A percentile compares a stretch with the other conserved stretches of the same genome.
These are phyloP conservation scores for Psettodes erumei DNA, from an alignment of 2,113 vertebrate species.

Conservation along the genomic window DNA sequence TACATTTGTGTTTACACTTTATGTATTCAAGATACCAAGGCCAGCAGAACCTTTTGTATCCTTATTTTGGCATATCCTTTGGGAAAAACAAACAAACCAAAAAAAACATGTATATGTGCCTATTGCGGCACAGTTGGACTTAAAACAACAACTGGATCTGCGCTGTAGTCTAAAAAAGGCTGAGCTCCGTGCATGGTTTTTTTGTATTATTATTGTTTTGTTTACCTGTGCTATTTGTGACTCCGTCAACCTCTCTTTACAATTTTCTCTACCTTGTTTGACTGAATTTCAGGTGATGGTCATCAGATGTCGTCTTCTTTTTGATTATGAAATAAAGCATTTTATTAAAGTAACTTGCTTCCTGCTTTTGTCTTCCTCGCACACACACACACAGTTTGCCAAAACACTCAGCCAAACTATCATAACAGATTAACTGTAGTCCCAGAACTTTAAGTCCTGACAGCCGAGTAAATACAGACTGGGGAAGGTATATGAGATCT, in stretches of 20 bases:
- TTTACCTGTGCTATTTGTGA: constrained; percentile 14
- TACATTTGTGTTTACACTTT: constrained; percentile 71
- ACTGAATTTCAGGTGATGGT: constrained; percentile 76
- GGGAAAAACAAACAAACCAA: constrained; percentile 16
- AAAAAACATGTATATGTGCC: constrained; percentile 19
- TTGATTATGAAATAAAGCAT: constrained; percentile 54
- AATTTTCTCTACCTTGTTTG: constrained; percentile 57
- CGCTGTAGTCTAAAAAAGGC: constrained; percentile 14
- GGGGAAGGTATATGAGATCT: constrained; percentile 58
- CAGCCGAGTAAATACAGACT: constrained; percentile 58
- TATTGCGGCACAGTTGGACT: constrained; percentile 14
- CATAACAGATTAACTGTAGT: constrained; percentile 48
- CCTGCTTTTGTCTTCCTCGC: constrained; percentile 15
- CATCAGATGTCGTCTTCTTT: constrained; percentile 50
- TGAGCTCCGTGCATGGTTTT: not conserved
- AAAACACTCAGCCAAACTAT: constrained; percentile 35
- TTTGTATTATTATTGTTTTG: not conserved
- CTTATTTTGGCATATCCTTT: constrained; percentile 86
- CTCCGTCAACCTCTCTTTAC: constrained; percentile 39
- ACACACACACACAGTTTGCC: constrained; percentile 22
- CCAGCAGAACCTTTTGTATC: constrained; percentile 81
- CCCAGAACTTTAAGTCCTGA: constrained; percentile 54
- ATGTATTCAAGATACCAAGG: constrained; percentile 82
- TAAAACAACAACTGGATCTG: constrained; percentile 13
- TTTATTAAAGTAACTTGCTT: constrained; percentile 47